These are phyloP conservation scores for Criorhina ranunculi DNA, from an alignment of 2,888 invertebrate genomes.

Conservation along the genomic window DNA sequence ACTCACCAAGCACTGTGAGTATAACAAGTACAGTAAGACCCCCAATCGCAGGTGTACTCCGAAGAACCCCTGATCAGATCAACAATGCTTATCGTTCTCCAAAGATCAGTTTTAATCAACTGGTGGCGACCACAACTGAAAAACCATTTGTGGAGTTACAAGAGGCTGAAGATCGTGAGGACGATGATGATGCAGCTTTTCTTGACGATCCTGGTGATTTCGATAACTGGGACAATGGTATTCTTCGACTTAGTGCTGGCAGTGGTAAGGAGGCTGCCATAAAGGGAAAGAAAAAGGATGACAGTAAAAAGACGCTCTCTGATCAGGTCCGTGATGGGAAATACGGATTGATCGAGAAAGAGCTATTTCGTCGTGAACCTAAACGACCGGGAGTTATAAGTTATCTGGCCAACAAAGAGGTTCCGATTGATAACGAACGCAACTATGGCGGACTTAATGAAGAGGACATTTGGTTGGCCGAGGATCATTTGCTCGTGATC, in stretches of 20 bases:
- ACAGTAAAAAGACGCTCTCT: slow-evolving; percentile 93
- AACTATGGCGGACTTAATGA: slow-evolving; percentile 93
- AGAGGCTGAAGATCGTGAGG: slow-evolving; percentile 69
- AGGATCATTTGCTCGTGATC: slow-evolving; percentile 93
- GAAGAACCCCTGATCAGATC: slow-evolving; percentile 77
- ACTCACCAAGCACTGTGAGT: slow-evolving; percentile 77
- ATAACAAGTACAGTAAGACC: slow-evolving; percentile 47
- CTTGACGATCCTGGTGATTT: slow-evolving; percentile 83
- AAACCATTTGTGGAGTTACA: slow-evolving; percentile 37
- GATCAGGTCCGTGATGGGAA: slow-evolving; percentile 96
- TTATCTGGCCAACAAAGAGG: slow-evolving; percentile 92
- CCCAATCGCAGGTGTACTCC: slow-evolving; percentile 69
- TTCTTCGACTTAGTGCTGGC: slow-evolving; percentile 89
- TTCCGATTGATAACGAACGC: slow-evolving; percentile 91
- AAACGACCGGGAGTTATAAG: slow-evolving; percentile 93
- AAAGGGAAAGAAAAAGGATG: slow-evolving; percentile 85
- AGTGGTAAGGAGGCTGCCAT: slow-evolving; percentile 86
- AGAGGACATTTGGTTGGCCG: slow-evolving; percentile 95
- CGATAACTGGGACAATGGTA: slow-evolving; percentile 88
- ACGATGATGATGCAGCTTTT: slow-evolving; percentile 82
- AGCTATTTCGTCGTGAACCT: slow-evolving; percentile 89
- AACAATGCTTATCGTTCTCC: slow-evolving; percentile 80
- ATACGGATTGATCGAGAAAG: slow-evolving; percentile 94
- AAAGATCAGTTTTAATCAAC: slow-evolving; percentile 54
- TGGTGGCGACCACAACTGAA: slow-evolving; percentile 56